Evolutionary conservation across 2,113 vertebrate genomes (phyloP).

Genomic region (Petaurus breviceps): DNA sequence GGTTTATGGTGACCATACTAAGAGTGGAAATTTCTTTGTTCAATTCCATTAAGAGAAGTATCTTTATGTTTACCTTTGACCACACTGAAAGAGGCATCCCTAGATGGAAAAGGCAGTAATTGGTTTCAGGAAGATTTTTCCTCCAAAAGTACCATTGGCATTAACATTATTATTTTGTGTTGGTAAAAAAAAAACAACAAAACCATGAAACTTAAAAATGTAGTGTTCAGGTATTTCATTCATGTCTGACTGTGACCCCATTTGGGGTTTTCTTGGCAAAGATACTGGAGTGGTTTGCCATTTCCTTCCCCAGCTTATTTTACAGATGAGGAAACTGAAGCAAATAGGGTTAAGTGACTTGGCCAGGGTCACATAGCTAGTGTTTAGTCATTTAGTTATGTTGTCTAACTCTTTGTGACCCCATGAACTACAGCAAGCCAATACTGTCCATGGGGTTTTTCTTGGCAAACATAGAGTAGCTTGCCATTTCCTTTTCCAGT

Average conservation of each 20-base stretch:
- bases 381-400: too few species aligned
- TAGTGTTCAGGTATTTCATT: not conserved
- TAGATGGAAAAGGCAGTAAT: not conserved
- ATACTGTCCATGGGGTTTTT: not conserved
- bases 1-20: not conserved
- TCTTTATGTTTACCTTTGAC: not conserved
- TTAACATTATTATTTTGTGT: not conserved
- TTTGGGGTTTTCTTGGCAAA: not conserved
- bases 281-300: not conserved
- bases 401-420: not conserved
- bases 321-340: not conserved
- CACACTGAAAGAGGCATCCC: not conserved
- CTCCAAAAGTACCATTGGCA: not conserved
- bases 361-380: not conserved
- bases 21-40: not conserved
- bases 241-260: not conserved
- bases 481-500: not conserved
- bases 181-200: not conserved
- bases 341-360: not conserved
- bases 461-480: not conserved
- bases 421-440: not conserved
- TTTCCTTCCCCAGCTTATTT: not conserved
- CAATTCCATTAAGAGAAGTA: not conserved
- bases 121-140: not conserved
- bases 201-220: not conserved